Base-by-base conservation (phyloP, 2,113 vertebrate species). In the Odontesthes bonariensis region DNA sequence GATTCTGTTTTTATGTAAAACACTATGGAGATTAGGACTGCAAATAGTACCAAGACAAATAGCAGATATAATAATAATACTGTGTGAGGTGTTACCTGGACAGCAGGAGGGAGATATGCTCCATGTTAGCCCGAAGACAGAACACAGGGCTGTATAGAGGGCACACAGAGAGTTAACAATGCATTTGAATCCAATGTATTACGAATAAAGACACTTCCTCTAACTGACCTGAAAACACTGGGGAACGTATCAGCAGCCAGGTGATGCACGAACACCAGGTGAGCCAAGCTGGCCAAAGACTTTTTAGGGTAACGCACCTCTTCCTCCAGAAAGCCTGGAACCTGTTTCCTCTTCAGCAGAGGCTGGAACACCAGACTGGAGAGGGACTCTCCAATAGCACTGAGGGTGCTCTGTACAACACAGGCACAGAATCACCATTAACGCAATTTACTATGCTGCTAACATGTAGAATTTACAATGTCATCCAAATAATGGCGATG, bases 241-340 rank as follows among this genome's bases (percentile, higher is more conserved):
- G 98, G 97, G 80, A 98, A 96, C 7, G 81, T 80, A 49, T 96
- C 93, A 0, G 95, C 91, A 47, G 93, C 93, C 76, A 98, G 94
- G 75, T 96, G 95, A 68, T 98, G 95, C 73, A 97, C 97, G 79
- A 98, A 98, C 46, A 99, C 67, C 44, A 99, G 91, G 71, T 99
- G 96, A 1, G 97, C 91, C 73, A 99, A 84, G 79, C 96, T 95
- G 7, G 97, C 98, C 79, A 97, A 65, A 57, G 97, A 94, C 66
- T 96, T 96, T 17, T 92, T 94, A 0, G 95, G 94, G 58, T 96
- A 94, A 55, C 93, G 94, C 60, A 40, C 88, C 56, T 97, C 96
- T 75, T 97, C 93, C 69, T 97, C 95, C 1, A 95, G 91, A 73
- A 97, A 94, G 35, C 95, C 96, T 38, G 86, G 74, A 69, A 92